Evolutionary conservation across 1,140 invertebrate species (phyloP).

Genomic region (Trichoplusia ni): DNA sequence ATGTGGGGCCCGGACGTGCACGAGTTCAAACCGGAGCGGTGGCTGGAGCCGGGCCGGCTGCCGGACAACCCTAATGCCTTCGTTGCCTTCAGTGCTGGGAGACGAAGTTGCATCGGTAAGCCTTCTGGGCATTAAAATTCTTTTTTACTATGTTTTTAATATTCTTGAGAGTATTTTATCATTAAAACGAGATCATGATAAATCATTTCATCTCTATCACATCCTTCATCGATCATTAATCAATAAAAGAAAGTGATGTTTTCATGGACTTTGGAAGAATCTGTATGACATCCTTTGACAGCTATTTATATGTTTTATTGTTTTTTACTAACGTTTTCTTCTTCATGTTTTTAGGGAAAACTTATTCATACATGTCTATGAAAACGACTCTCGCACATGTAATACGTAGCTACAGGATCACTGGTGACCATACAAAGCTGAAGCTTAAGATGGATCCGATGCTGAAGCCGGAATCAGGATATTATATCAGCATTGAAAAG

Average conservation of each 20-base stretch:
- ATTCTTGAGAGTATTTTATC: no score
- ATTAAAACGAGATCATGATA: no score
- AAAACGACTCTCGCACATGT: conserved; percentile 48
- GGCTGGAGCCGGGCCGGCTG: conserved; percentile 6
- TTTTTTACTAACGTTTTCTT: no score
- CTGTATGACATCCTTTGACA: no score
- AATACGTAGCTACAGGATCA: conserved; percentile 33
- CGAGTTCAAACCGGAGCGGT: conserved; percentile 29
- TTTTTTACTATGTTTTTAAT: no score
- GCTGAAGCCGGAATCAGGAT: background rate
- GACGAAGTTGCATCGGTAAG: conserved; percentile 2
- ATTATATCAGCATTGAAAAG: background rate
- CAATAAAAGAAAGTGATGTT: no score
- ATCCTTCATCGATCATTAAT: no score
- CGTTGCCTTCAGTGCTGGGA: background rate
- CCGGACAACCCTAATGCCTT: conserved; percentile 5
- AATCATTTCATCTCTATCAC: no score
- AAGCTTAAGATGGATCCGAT: background rate
- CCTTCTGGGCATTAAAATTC: no score
- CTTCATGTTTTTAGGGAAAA: conserved; percentile 54
- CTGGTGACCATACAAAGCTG: background rate
- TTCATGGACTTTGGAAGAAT: no score
- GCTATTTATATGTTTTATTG: no score
- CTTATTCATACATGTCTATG: conserved; percentile 54
- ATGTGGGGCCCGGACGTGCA: conserved; percentile 27